phyloP scores from a whole-genome alignment of 2,113 vertebrate genomes.

The mouse (Mus musculus) region GRCm39 chr13:100760001-100760500 shows the following conservation, averaged over 20 bases:
- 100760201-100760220: background rate
- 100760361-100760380: background rate
- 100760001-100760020: background rate
- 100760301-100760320: background rate
- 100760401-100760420: background rate
- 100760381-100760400: background rate
- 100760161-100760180: background rate
- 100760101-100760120: background rate
- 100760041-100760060: background rate
- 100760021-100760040: background rate
- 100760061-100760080: background rate
- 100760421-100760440: background rate
- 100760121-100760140: background rate
- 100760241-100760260: background rate
- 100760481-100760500: background rate
- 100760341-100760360: background rate
- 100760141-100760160: background rate
- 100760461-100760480: background rate
- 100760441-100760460: background rate
- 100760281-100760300: background rate
- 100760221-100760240: background rate
- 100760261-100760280: background rate
- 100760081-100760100: background rate
- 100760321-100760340: background rate
- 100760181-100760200: background rate